Conservation (phyloP, 1,140 invertebrate species). For the Cryptotermes secundus region DNA sequence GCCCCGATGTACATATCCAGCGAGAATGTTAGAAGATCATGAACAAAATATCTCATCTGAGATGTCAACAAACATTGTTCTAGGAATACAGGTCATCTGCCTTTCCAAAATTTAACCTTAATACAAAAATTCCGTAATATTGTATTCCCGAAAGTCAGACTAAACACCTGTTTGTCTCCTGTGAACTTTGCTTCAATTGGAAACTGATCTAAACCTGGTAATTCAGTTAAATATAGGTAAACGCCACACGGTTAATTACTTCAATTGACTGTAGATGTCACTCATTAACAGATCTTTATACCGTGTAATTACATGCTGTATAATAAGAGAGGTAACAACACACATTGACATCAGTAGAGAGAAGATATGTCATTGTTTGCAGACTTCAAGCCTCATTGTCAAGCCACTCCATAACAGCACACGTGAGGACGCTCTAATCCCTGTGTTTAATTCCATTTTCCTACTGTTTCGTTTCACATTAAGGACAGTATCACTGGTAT, state of each 20-base stretch:
- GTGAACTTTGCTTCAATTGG: neutral
- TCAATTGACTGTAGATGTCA: neutral
- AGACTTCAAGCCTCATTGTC: neutral
- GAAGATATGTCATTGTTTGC: neutral
- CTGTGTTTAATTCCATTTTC: too few relatives aligned
- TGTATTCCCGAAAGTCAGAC: neutral
- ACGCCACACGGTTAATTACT: slow-evolving; percentile 5
- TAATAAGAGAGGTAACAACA: neutral
- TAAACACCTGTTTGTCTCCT: neutral
- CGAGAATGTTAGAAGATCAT: too few relatives aligned
- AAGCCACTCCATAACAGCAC: neutral
- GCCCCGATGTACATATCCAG: too few relatives aligned
- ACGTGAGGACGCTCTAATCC: too few relatives aligned
- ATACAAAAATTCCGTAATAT: neutral
- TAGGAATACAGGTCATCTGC: too few relatives aligned
- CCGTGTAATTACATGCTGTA: neutral
- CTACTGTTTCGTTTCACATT: too few relatives aligned
- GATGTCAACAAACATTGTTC: too few relatives aligned
- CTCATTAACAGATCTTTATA: neutral
- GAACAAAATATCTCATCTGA: too few relatives aligned
- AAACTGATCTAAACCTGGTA: neutral
- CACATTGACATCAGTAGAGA: neutral
- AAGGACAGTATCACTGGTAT: too few relatives aligned
- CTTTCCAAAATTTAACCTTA: too few relatives aligned
- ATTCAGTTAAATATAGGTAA: neutral